These are phyloP conservation scores for Noctuana brunneofusca DNA, from an alignment of 2,888 invertebrate genomes.

Conservation along the genomic window DNA sequence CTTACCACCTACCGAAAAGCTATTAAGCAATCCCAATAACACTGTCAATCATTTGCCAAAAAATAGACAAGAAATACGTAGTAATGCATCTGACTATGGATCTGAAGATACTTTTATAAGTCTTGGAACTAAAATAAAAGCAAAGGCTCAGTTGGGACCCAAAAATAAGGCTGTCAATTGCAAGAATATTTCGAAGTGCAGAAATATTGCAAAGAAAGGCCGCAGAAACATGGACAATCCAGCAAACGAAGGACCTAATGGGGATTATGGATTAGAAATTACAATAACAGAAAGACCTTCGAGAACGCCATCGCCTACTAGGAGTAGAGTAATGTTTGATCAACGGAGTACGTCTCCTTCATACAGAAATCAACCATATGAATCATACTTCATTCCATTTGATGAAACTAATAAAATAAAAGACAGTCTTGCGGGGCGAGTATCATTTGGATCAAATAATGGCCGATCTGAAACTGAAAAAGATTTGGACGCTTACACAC, in stretches of 20 bases:
- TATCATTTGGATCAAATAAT: conserved; percentile 56
- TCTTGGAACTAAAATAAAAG: conserved; percentile 78
- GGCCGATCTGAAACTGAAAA: conserved; percentile 57
- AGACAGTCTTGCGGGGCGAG: conserved; percentile 50
- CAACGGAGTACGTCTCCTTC: conserved; percentile 57
- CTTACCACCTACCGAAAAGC: conserved; percentile 66
- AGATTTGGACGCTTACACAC: conserved; percentile 63
- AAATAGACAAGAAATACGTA: conserved; percentile 61
- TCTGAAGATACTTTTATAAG: conserved; percentile 79
- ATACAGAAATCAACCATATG: conserved; percentile 58
- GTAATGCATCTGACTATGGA: conserved; percentile 75
- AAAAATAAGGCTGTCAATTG: conserved; percentile 59
- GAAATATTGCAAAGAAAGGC: conserved; percentile 61
- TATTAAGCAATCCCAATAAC: conserved; percentile 55
- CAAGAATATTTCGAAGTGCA: conserved; percentile 65
- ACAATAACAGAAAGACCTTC: conserved; percentile 62
- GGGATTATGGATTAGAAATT: conserved; percentile 64
- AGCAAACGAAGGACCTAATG: conserved; percentile 47
- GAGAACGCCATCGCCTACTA: conserved; percentile 54
- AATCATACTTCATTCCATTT: conserved; percentile 67
- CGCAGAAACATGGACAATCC: conserved; percentile 59
- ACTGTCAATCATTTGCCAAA: conserved; percentile 45
- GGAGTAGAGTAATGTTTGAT: conserved; percentile 51
- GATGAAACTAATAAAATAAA: conserved; percentile 52
- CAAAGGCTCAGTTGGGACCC: conserved; percentile 69